Evolutionary conservation across 2,888 invertebrate species (phyloP).

Genomic region (Aradus depressus): DNA sequence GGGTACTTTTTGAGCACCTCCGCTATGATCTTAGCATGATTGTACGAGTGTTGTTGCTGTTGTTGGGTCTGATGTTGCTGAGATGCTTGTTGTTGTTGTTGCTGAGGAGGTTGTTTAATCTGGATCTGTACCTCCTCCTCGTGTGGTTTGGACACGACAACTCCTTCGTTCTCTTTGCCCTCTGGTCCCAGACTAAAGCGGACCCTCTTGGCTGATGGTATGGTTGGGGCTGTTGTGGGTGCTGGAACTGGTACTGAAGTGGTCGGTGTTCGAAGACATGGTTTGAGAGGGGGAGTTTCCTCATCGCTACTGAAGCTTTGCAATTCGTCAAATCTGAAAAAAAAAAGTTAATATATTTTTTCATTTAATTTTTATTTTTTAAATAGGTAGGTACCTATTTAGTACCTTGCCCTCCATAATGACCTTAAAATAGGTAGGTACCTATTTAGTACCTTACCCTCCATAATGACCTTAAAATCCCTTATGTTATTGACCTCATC

Average conservation of each 20-base stretch:
- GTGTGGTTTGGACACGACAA: neutral
- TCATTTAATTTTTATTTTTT: no score
- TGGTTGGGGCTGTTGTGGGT: slow-evolving; percentile 23
- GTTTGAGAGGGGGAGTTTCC: neutral
- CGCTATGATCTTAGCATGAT: slow-evolving; percentile 77
- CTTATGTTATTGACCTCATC: no score
- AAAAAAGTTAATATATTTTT: no score
- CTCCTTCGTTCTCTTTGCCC: slow-evolving; percentile 46
- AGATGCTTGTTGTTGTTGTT: slow-evolving; percentile 31
- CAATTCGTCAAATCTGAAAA: no score
- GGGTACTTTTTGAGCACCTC: slow-evolving; percentile 74
- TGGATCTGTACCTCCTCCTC: slow-evolving; percentile 1
- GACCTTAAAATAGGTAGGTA: no score
- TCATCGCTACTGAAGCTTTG: slow-evolving; percentile 9
- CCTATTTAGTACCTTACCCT: no score
- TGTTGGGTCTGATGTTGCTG: neutral
- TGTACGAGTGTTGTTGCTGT: slow-evolving; percentile 35
- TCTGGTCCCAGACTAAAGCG: slow-evolving; percentile 47
- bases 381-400: no score
- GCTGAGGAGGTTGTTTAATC: neutral
- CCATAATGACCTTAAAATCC: no score
- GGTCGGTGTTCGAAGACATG: neutral
- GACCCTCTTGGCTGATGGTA: slow-evolving; percentile 39
- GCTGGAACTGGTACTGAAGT: no score
- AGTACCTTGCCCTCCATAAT: no score